phyloP scores from a whole-genome alignment of 2,113 vertebrate species.

The Rhabdomys dilectus region DNA sequence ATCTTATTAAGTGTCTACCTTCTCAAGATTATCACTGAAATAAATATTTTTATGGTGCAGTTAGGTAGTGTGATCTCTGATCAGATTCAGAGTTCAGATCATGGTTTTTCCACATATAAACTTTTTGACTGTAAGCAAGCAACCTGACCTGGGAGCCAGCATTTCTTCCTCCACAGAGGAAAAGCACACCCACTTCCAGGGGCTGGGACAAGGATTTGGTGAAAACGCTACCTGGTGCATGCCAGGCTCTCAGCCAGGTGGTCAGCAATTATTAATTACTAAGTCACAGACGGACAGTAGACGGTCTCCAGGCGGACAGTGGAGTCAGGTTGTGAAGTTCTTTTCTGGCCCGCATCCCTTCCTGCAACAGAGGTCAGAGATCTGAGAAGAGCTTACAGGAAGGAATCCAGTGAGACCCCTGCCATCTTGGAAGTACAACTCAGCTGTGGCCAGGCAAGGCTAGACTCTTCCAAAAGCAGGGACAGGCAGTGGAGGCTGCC shows the following conservation, averaged over 20 bases:
- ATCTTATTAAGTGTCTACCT: not conserved
- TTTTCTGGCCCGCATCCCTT: not conserved
- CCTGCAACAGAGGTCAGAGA: not conserved
- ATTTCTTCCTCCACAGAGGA: not conserved
- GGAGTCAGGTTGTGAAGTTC: not conserved
- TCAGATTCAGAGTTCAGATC: not conserved
- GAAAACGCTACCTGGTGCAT: not conserved
- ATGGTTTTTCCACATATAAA: not conserved
- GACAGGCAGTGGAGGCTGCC: not conserved
- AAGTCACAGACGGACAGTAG: not conserved
- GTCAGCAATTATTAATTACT: not conserved
- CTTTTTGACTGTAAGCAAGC: not conserved
- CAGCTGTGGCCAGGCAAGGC: not conserved
- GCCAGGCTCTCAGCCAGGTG: not conserved
- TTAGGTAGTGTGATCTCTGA: not conserved
- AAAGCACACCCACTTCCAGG: not conserved
- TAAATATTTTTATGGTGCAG: not conserved
- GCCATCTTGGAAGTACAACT: not conserved
- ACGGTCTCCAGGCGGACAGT: not conserved
- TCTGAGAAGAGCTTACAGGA: not conserved
- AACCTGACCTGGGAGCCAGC: not conserved
- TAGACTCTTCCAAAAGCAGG: not conserved
- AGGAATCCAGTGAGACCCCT: not conserved
- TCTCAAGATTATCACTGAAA: slow-evolving; percentile 8
- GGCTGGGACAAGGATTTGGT: not conserved